Conservation (phyloP, 2,888 invertebrate species). For the Stenchaetothrips biformis region DNA sequence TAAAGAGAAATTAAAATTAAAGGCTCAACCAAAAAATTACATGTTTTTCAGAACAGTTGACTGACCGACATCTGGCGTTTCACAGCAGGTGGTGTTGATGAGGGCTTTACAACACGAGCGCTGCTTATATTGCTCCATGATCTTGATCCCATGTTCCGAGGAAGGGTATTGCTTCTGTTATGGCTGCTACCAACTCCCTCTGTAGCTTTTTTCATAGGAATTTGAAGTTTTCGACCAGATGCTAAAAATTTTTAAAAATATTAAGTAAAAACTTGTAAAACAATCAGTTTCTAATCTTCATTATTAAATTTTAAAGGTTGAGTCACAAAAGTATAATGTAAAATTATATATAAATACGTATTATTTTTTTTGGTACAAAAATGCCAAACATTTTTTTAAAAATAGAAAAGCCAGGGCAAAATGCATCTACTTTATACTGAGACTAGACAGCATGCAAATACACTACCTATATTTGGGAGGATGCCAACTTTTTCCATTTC, state of each 20-base stretch:
- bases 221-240: slow-evolving; percentile 72
- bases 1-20: slow-evolving; percentile 8
- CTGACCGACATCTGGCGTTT: slow-evolving; percentile 72
- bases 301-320: too few species aligned
- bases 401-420: background rate
- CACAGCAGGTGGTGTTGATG: slow-evolving; percentile 80
- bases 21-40: background rate
- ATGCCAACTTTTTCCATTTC: slow-evolving; percentile 5
- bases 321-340: background rate
- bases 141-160: slow-evolving; percentile 69
- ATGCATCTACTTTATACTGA: background rate
- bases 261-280: background rate
- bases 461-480: slow-evolving; percentile 17
- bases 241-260: slow-evolving; percentile 50
- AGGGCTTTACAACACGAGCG: slow-evolving; percentile 54
- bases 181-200: background rate
- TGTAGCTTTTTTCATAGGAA: slow-evolving; percentile 60
- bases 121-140: slow-evolving; percentile 35
- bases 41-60: slow-evolving; percentile 33
- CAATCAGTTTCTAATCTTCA: too few species aligned
- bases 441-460: background rate
- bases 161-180: slow-evolving; percentile 75
- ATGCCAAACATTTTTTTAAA: background rate
- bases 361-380: background rate
- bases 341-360: background rate